These are phyloP conservation scores for Misgurnus mizolepis DNA, from an alignment of 2,113 vertebrate species.

Conservation along the genomic window DNA sequence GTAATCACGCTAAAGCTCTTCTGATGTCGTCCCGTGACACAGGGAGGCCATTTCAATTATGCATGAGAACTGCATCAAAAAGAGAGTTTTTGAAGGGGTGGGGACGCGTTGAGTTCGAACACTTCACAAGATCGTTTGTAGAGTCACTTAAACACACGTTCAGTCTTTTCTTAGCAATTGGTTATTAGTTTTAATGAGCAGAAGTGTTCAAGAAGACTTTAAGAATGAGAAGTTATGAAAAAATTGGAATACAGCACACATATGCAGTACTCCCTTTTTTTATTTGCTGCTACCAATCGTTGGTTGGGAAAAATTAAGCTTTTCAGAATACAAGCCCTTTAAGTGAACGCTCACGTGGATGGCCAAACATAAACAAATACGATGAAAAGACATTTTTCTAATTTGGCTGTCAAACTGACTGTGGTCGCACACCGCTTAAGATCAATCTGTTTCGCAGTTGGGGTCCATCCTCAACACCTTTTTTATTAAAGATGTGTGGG, in stretches of 20 bases:
- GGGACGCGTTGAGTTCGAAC: too few relatives aligned
- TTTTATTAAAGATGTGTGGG: conserved; percentile 20
- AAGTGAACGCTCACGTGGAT: neutral
- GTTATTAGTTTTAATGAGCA: conserved; percentile 1
- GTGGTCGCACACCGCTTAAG: neutral
- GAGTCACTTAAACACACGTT: too few relatives aligned
- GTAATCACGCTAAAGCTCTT: conserved; percentile 66
- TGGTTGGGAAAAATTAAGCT: neutral
- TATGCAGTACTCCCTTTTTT: neutral
- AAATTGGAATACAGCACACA: neutral
- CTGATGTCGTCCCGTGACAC: conserved; percentile 66
- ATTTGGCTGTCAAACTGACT: conserved; percentile 19
- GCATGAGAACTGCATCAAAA: conserved; percentile 66
- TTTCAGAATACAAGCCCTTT: neutral
- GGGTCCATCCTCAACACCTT: conserved; percentile 3
- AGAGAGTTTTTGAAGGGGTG: conserved; percentile 3
- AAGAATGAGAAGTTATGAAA: neutral
- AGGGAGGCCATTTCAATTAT: conserved; percentile 65
- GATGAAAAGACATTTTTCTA: conserved; percentile 28
- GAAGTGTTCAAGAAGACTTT: neutral
- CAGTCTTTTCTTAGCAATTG: too few relatives aligned
- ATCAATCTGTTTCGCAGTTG: neutral
- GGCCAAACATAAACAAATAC: conserved; percentile 2
- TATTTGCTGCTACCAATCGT: too few relatives aligned
- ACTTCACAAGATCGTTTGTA: too few relatives aligned